A percentile compares a stretch with the other conserved stretches of the same genome.
These are phyloP conservation scores for Tortricodes alternella DNA, from an alignment of 2,888 invertebrate species.

Conservation along the genomic window DNA sequence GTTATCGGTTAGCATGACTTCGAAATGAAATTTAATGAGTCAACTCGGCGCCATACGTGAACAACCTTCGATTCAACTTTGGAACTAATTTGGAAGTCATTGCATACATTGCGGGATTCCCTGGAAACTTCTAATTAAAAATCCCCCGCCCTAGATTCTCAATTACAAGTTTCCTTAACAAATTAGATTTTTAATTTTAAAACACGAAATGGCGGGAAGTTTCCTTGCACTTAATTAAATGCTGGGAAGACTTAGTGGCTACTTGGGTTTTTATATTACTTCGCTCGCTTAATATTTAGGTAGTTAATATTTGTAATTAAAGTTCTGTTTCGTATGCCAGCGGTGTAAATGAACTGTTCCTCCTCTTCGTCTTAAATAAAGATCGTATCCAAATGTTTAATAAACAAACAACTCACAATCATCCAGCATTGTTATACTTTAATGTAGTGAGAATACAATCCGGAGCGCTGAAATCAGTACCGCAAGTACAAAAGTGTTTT, in stretches of 20 bases:
- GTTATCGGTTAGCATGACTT: constrained; percentile 19
- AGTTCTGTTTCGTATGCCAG: not conserved
- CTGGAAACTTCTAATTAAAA: constrained; percentile 25
- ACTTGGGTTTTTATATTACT: constrained; percentile 14
- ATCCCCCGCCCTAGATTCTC: constrained; percentile 16
- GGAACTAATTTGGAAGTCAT: constrained; percentile 28
- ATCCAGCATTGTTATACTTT: too few species aligned
- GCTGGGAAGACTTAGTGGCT: constrained; percentile 18
- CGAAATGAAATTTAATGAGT: constrained; percentile 28
- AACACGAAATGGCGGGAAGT: constrained; percentile 23
- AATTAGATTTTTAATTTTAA: constrained; percentile 28
- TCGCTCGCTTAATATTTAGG: not conserved
- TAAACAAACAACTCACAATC: too few species aligned
- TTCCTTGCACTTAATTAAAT: constrained; percentile 24
- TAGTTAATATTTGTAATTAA: not conserved
- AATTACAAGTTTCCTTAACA: constrained; percentile 26
- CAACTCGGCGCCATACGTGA: constrained; percentile 19
- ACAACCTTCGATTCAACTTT: constrained; percentile 27
- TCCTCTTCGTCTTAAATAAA: too few species aligned
- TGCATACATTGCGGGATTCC: constrained; percentile 26
- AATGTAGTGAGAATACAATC: too few species aligned
- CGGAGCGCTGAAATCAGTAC: too few species aligned
- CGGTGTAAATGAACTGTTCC: not conserved
- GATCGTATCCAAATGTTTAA: too few species aligned
- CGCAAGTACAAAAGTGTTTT: too few species aligned